Evolutionary conservation across 1,140 invertebrate species (phyloP).

Genomic region (Dendrolimus punctatus): DNA sequence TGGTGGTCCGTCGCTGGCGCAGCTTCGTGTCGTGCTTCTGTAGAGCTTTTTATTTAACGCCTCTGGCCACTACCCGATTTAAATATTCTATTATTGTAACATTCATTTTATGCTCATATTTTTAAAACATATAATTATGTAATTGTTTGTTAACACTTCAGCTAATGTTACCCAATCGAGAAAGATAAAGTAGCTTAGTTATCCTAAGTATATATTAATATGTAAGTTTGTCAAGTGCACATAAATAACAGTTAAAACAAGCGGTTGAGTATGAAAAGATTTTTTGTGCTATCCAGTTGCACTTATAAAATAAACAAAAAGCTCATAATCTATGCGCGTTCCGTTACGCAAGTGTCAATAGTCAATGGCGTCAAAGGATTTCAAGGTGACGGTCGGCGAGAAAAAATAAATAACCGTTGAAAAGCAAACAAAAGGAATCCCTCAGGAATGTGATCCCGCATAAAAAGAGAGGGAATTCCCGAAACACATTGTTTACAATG

Average conservation of each 20-base stretch:
- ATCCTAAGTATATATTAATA: background rate
- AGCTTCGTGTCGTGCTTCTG: constrained; percentile 43
- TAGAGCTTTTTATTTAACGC: constrained; percentile 65
- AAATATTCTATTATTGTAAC: constrained; percentile 15
- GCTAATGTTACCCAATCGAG: background rate
- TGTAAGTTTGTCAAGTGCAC: too few species aligned
- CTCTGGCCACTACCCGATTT: constrained; percentile 34
- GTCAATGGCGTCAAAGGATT: constrained; percentile 30
- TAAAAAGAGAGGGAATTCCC: constrained; percentile 66
- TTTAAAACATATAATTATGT: background rate
- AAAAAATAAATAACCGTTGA: constrained; percentile 46
- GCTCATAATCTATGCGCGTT: constrained; percentile 16
- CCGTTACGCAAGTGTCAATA: constrained; percentile 40
- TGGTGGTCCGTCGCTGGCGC: constrained; percentile 49
- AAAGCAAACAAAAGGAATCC: constrained; percentile 67
- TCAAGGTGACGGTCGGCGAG: constrained; percentile 33
- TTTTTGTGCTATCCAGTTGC: background rate
- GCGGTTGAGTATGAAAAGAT: background rate
- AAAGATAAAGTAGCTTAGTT: background rate
- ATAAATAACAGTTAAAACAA: background rate
- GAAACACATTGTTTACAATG: constrained; percentile 65
- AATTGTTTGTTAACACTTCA: background rate
- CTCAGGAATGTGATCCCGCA: constrained; percentile 60
- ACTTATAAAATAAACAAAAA: constrained; percentile 9
- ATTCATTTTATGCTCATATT: background rate